Base-by-base conservation (phyloP, 2,113 vertebrate species). In the Thinocorus orbignyianus region DNA sequence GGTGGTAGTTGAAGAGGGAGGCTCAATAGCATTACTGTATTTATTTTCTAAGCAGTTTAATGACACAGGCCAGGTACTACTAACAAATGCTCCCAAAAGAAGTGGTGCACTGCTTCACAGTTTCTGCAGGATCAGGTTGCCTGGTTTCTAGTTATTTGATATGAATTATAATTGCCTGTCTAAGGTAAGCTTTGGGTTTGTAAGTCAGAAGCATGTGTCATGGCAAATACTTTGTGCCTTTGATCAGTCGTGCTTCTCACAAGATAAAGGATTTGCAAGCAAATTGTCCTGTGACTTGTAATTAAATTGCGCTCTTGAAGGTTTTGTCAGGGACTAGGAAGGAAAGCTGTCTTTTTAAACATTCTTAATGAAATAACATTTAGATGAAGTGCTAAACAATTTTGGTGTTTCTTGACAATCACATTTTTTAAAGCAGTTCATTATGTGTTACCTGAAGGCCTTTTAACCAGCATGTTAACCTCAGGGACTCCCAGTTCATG, bases 401-500 rank as follows among this genome's bases (percentile, higher is more conserved):
- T 57, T 17, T 52, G 25, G 10, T 31, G 33, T 79, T 83, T 55
- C 26, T 71, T 55, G 62, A 61, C 41, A 46, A 57, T 26, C 30
- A 44, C 1, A 1, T 2, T 19, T 48, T 60, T 64, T 65, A 28
- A 52, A 71, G 5, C 18, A 7, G 17, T 48, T 74, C 13, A 17
- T 52, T 42, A 51, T 16, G 33, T 73, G 26, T 30, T 52, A 52
- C 55, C 64, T 2, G 2, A 65, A 46, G 64, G 39, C 31, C 44
- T 42, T 71, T 71, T 39, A 37, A 46, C 3, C 17, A 6, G 13
- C 19, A 5, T 1, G 4, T 31, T 42, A 51, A 70, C 26, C 20
- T 54, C 30, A 12, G 0, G 4, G 25, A 2, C 22, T 10, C 14
- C 10, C 60, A 11, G 28, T 1, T 2, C 30, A 13, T 1, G 5